phyloP scores from a whole-genome alignment of 2,113 vertebrate genomes.

The Ellobius talpinus region DNA sequence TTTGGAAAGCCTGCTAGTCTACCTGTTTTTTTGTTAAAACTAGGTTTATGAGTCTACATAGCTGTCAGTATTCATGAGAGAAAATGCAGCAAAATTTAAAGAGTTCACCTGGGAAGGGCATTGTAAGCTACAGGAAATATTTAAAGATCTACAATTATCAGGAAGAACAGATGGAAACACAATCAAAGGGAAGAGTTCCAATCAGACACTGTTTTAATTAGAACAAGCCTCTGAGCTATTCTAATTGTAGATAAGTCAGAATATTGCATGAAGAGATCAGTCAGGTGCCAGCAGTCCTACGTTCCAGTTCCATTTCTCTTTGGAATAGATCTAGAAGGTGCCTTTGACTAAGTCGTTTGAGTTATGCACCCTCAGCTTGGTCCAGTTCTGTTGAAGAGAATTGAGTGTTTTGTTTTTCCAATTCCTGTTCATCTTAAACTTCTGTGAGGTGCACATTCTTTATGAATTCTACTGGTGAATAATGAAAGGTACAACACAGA shows the following conservation, averaged over 20 bases:
- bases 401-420: neutral
- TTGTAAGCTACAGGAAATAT: conserved; percentile 46
- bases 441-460: neutral
- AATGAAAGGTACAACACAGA: neutral
- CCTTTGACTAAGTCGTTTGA: conserved; percentile 13
- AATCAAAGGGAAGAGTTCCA: conserved; percentile 58
- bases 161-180: conserved; percentile 66
- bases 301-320: neutral
- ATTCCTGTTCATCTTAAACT: neutral
- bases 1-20: neutral
- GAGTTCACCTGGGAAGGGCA: neutral
- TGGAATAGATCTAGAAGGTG: neutral
- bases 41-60: neutral
- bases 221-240: conserved; percentile 65
- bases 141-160: conserved; percentile 68
- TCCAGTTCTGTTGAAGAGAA: neutral
- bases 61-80: neutral
- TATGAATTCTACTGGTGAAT: neutral
- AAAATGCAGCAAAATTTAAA: conserved; percentile 47
- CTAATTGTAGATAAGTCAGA: conserved; percentile 61
- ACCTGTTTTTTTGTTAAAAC: neutral
- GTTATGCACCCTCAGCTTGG: neutral
- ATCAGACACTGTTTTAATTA: conserved; percentile 74
- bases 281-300: neutral
- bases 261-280: neutral